These are phyloP conservation scores for Sminthurinus aureus DNA, from an alignment of 2,888 invertebrate genomes.

Conservation along the genomic window DNA sequence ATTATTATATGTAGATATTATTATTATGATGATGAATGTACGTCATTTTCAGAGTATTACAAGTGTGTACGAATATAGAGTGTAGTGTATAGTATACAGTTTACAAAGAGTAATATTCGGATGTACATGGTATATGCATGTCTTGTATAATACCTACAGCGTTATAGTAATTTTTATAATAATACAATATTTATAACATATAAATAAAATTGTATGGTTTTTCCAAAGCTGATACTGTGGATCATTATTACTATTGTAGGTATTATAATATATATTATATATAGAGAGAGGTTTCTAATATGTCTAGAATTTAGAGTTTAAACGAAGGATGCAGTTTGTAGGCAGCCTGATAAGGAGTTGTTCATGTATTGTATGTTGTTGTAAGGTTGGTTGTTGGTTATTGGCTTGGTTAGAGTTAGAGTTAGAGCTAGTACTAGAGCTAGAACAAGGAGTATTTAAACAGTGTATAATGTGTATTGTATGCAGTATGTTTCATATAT, in stretches of 20 bases:
- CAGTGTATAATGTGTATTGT: no score
- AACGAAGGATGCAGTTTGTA: slow-evolving; percentile 11
- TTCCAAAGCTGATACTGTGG: neutral
- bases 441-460: no score
- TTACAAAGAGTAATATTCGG: no score
- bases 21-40: no score
- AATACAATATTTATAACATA: neutral
- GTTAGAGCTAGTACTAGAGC: neutral
- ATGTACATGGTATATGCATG: no score
- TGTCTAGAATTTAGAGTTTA: neutral
- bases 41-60: no score
- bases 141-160: no score
- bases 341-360: slow-evolving; percentile 18
- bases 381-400: slow-evolving; percentile 5
- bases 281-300: neutral
- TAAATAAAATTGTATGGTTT: neutral
- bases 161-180: neutral
- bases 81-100: neutral
- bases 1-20: no score
- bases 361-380: neutral
- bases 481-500: no score
- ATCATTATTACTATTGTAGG: neutral
- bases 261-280: no score
- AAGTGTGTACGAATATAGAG: neutral
- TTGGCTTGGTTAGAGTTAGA: slow-evolving; percentile 9